phyloP scores from a whole-genome alignment of 2,888 invertebrate species.

The Taenaris catops region DNA sequence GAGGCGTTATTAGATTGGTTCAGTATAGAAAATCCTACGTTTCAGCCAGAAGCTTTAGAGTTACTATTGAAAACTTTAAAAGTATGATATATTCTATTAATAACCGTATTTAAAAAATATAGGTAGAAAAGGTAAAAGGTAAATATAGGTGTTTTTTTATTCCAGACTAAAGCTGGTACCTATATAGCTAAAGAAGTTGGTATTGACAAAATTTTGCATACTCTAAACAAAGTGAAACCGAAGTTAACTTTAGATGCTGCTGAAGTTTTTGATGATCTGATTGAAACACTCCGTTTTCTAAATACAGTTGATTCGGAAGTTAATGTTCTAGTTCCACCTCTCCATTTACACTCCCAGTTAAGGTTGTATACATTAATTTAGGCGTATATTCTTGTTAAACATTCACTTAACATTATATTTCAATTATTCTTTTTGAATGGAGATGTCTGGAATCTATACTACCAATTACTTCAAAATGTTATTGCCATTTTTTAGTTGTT shows the following conservation, averaged over 20 bases:
- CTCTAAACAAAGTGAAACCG: conserved; percentile 53
- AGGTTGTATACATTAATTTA: conserved; percentile 38
- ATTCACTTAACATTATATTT: too few species aligned
- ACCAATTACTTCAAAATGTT: too few species aligned
- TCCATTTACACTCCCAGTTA: conserved; percentile 61
- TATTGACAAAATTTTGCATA: conserved; percentile 48
- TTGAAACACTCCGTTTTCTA: conserved; percentile 57
- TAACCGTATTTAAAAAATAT: too few species aligned
- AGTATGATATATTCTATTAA: too few species aligned
- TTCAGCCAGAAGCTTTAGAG: conserved; percentile 78
- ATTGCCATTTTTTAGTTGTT: too few species aligned
- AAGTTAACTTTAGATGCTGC: conserved; percentile 57
- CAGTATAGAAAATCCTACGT: conserved; percentile 65
- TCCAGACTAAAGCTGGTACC: conserved; percentile 72
- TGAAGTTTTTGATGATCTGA: conserved; percentile 59
- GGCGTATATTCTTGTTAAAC: too few species aligned
- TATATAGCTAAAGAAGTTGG: conserved; percentile 74
- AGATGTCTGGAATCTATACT: too few species aligned
- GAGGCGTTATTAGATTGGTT: conserved; percentile 83
- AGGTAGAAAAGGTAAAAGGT: too few species aligned
- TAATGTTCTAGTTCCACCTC: conserved; percentile 43
- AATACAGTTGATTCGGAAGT: conserved; percentile 58
- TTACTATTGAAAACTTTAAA: conserved; percentile 77
- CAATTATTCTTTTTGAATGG: too few species aligned
- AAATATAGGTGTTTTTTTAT: too few species aligned